A percentile compares a stretch with the other conserved stretches of the same genome.
Conservation (phyloP, 2,797 vertebrate genomes). For the Discoglossus pictus region DNA sequence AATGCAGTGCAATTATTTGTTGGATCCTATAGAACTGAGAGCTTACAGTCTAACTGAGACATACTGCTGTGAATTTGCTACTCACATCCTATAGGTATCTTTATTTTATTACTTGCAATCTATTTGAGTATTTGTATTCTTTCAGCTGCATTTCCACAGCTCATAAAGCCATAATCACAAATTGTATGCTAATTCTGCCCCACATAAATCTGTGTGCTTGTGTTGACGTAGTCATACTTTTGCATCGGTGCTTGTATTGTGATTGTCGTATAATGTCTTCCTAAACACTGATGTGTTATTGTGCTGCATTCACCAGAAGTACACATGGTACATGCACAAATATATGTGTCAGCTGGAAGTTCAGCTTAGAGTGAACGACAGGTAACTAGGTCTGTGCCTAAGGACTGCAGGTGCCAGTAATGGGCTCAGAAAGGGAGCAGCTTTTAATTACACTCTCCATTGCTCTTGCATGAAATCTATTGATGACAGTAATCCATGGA, state of each 20-base stretch:
- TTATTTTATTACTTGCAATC: conserved; percentile 8
- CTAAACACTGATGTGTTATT: not conserved
- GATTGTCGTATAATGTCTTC: not conserved
- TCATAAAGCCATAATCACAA: conserved; percentile 9
- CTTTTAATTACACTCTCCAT: conserved; percentile 49
- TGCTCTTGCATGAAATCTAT: conserved; percentile 51
- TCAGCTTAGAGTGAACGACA: conserved; percentile 11
- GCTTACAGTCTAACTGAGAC: not conserved
- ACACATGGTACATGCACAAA: not conserved
- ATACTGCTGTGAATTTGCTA: not conserved
- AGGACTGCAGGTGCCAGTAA: conserved; percentile 45
- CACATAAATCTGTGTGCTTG: conserved; percentile 12
- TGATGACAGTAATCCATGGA: conserved; percentile 43
- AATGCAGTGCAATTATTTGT: not conserved
- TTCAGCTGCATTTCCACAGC: not conserved
- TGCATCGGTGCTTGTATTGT: not conserved
- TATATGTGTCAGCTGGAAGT: conserved; percentile 1
- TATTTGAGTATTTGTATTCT: not conserved
- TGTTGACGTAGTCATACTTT: not conserved
- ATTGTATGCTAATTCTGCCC: conserved; percentile 10
- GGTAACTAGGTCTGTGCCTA: conserved; percentile 40
- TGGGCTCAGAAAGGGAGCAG: conserved; percentile 47
- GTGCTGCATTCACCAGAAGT: conserved; percentile 5
- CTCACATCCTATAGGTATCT: conserved; percentile 6
- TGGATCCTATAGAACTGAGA: not conserved